Evolutionary conservation across 2,888 invertebrate genomes (phyloP), one percentile per base, ranked within the genome.

Genomic region (Thereva unica): DNA sequence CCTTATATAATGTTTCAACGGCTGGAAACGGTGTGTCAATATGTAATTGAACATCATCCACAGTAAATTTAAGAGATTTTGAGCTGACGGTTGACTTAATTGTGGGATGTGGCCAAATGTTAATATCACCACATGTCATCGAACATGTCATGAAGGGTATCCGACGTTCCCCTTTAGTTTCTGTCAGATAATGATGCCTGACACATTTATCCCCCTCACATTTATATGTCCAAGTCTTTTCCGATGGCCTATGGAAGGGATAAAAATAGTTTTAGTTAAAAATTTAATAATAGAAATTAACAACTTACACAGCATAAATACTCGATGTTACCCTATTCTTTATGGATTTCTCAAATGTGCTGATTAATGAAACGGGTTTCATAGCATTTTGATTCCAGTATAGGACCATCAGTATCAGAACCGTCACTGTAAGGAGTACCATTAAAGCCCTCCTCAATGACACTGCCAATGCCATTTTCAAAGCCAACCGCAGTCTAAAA

Each of bases 101-200:
- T 2, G 90, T 91, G 59, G 92, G 92, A 78, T 88, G 88, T 38
- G 92, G 92, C 92, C 92, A 92, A 37, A 92, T 84, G 72, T 90
- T 88, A 4, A 80, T 76, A 63, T 79, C 79, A 37, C 90, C 90
- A 78, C 92, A 92, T 10, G 89, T 83, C 85, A 92, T 91, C 74
- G 88, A 88, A 81, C 92, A 92, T 5, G 90, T 90, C 47, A 86
- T 84, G 72, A 91, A 82, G 5, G 89, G 88, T 73, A 87, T 68
- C 83, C 84, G 78, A 68, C 77, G 75, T 71, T 70, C 74, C 74
- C 78, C 69, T 52, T 70, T 80, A 74, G 38, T 81, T 81, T 40
- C 79, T 75, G 52, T 82, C 73, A 72, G 66, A 71, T 73, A 78
- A 68, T 76, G 82, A 50, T 83, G 80, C 44, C 89, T 85, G 73